Base-by-base conservation (phyloP, 2,113 vertebrate species). In the Thunnus maccoyii region DNA sequence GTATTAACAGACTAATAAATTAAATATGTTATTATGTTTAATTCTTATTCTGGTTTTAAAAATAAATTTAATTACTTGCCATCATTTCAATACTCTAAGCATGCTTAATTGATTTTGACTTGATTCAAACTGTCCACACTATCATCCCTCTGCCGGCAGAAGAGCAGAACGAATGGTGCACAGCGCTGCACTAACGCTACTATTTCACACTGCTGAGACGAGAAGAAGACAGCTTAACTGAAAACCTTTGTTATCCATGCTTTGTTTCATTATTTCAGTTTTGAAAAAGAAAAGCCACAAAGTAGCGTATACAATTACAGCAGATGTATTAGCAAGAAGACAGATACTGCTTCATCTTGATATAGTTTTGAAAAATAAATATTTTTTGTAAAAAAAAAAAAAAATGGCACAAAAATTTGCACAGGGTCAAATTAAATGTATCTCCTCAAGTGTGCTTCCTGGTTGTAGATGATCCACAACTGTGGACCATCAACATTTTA, bases 81-180 rank as follows among this genome's bases (percentile, higher is more conserved):
- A 52, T 27, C 65, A 47, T 52, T 50, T 32, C 27, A 52, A 81
- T 22, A 47, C 46, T 69, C 10, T 55, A 22, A 1, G n/a, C 73
- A 73, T 48, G 7, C 44, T 58, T 78, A 72, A 84, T 72, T 78
- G 71, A 89, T 82, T 82, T 54, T 66, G 51, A 68, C 71, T 74
- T 71, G 2, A 41, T 60, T 82, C 32, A 63, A 7, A 84, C 48
- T 58, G 72, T 66, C 70, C 69, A 55, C 57, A 46, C 66, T 80
- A 84, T 89, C 85, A 70, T 36, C 32, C 5, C 46, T 77, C 47
- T 52, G 75, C 51, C 62, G 72, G 75, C 80, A 87, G 85, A 61
- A 36, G 61, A 69, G 62, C 76, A 68, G 72, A 86, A 77, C 78
- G 87, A 85, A 89, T 85, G 71, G 50, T 52, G 65, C 65, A 36